Evolutionary conservation across 2,888 invertebrate species (phyloP), one percentile per base, ranked within the genome.

Genomic region (Lacanobia oleracea): DNA sequence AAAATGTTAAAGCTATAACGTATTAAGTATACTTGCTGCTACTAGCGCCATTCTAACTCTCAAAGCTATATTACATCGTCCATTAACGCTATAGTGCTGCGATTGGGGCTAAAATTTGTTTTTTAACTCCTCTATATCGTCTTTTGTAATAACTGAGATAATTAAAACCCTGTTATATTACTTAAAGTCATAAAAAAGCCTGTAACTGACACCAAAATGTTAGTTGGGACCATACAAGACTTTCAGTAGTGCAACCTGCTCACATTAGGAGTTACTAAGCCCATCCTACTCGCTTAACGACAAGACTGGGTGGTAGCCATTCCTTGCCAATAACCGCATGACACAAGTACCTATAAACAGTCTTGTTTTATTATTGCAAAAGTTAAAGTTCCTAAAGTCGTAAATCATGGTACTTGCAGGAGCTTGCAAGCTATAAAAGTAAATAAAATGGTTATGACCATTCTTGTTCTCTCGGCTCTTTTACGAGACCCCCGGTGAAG

Each of bases 351-450:
- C 40, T 65, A 75, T 75, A 75, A 77, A 81, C 69, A 68, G 68
- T 51, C 48, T 81, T 80, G 40, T 80, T 80, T 75, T 68, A 83
- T 67, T 51, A 68, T 67, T 65, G 45, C 18, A 67, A 18, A 59
- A 75, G 59, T 68, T 83, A 65, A 68, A 68, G 57, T 62, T 67
- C 43, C 50, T 18, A 33, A 18, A 33, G 23, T 68, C 79, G 65
- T 80, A 80, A 80, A 80, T 75, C 81, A 80, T 53, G 51, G 33
- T 67, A 27, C 57, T 75, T 68, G 75, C 81, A 74, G 53, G 50
- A 72, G 57, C 62, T 82, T 71, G 83, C 79, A 80, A 68, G 79
- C 57, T 68, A 63, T 79, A 79, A 79, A 79, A 83, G 81, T 80
- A 80, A 80, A 83, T 83, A 75, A 83, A 79, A 66, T 66, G 64